Conservation (phyloP, 2,113 vertebrate species). For the Hydropotes inermis region DNA sequence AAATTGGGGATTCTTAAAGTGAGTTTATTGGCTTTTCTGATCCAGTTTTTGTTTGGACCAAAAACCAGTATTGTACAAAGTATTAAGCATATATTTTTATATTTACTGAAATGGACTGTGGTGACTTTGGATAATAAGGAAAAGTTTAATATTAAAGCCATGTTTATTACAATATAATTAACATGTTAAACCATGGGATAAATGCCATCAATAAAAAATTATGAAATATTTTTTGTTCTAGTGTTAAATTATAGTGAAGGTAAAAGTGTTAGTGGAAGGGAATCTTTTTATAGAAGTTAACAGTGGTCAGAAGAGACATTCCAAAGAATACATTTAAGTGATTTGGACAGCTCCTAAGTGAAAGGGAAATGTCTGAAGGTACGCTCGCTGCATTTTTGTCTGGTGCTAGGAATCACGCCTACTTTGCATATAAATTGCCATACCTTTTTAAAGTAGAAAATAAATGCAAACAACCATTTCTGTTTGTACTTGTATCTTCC, state of each 20-base stretch:
- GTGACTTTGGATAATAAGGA: conserved; percentile 99
- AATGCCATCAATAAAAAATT: conserved; percentile 99
- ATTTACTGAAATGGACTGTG: conserved; percentile 99
- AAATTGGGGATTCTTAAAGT: conserved; percentile 99
- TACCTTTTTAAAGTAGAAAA: conserved; percentile 51
- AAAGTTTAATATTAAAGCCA: conserved; percentile 99
- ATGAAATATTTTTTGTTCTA: conserved; percentile 82
- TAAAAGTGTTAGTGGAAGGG: neutral
- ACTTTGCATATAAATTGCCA: conserved; percentile 7
- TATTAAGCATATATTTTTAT: conserved; percentile 99
- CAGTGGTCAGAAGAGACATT: neutral
- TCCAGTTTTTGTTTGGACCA: conserved; percentile 99
- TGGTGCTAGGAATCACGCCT: conserved; percentile 42
- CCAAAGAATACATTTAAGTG: neutral
- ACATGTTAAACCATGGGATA: conserved; percentile 98
- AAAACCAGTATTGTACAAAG: conserved; percentile 99
- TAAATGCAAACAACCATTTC: conserved; percentile 50
- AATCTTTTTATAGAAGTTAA: conserved; percentile 10
- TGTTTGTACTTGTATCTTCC: conserved; percentile 51
- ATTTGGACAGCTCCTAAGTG: neutral
- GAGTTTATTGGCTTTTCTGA: conserved; percentile 99
- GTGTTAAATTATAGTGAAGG: conserved; percentile 58
- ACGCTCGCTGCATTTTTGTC: neutral
- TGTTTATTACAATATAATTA: conserved; percentile 99
- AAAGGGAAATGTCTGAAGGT: neutral